Evolutionary conservation across 2,113 vertebrate genomes (phyloP).

Genomic region (Numida meleagris): DNA sequence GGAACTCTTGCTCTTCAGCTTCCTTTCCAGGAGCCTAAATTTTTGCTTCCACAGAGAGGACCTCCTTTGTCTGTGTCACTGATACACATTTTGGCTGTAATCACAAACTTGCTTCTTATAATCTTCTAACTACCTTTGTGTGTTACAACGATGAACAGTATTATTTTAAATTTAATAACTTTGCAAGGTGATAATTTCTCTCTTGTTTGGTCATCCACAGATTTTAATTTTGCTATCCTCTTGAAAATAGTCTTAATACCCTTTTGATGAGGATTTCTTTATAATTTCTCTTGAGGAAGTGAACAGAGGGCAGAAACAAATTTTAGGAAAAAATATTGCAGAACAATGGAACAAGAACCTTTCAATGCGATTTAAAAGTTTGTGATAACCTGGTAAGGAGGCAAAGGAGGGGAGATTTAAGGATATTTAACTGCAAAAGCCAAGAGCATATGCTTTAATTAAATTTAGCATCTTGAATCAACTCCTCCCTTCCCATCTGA

Average conservation of each 20-base stretch:
- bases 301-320: not conserved
- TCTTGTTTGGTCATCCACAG: not conserved
- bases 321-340: not conserved
- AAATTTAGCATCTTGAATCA: constrained; percentile 62
- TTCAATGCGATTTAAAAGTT: not conserved
- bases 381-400: not conserved
- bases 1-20: not conserved
- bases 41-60: not conserved
- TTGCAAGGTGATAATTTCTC: not conserved
- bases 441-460: constrained; percentile 57
- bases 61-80: not conserved
- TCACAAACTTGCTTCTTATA: not conserved
- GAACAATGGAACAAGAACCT: not conserved
- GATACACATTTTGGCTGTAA: not conserved
- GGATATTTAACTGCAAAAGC: not conserved
- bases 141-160: not conserved
- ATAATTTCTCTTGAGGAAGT: not conserved
- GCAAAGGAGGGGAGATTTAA: constrained; percentile 10
- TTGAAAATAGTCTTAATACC: not conserved
- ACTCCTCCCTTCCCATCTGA: constrained; percentile 43
- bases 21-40: not conserved
- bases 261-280: not conserved
- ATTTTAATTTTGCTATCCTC: not conserved
- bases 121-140: not conserved
- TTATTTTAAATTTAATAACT: not conserved